Evolutionary conservation across 2,888 invertebrate genomes (phyloP), one percentile per base, ranked within the genome.

Genomic region (Coenonympha arcania): DNA sequence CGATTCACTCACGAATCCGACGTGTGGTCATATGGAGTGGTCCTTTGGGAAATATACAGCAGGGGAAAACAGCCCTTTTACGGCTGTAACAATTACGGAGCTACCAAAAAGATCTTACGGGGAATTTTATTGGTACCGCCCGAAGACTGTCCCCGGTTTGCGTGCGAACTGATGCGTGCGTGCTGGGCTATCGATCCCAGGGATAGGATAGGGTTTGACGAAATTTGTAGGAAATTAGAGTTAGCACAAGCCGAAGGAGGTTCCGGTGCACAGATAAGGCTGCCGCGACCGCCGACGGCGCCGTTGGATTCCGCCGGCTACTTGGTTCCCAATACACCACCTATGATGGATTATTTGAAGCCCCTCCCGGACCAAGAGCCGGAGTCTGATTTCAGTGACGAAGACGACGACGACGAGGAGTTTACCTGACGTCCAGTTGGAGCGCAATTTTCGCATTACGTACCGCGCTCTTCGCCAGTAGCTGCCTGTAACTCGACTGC

Each of bases 1-100:
- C 90, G 94, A 39, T 96, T 95, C 74, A 95, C 95, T 0, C 89
- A 95, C 47, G 95, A 96, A 77, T 95, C 95, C 1, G 97, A 97
- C 72, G 92, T 96, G 0, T 97, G 96, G 96, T 93, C 95, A 0
- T 97, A 92, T 71, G 97, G 96, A 0, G 94, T 97, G 2, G 92
- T 96, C 4, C 87, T 98, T 0, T 97, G 97, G 97, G 97, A 98
- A 77, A 93, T 96, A 49, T 97, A 94, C 83, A 94, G 94, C 59
- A 91, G 91, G 61, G 97, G 95, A n/a, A 93, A 94, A 63, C 95
- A 96, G 68, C 97, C 97, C 0, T 96, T 96, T 73, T 96, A 93
- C 70, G 96, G 95, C 0, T 93, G 93, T 71, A 92, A 92, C 56
- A 96, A 96, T 72, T 95, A 95, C 64, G 95, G 95, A 69, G 94